Percentiles rank a stretch among this genome's conserved stretches.
Conservation (phyloP, 2,113 vertebrate species). For the Polypterus bichir region DNA sequence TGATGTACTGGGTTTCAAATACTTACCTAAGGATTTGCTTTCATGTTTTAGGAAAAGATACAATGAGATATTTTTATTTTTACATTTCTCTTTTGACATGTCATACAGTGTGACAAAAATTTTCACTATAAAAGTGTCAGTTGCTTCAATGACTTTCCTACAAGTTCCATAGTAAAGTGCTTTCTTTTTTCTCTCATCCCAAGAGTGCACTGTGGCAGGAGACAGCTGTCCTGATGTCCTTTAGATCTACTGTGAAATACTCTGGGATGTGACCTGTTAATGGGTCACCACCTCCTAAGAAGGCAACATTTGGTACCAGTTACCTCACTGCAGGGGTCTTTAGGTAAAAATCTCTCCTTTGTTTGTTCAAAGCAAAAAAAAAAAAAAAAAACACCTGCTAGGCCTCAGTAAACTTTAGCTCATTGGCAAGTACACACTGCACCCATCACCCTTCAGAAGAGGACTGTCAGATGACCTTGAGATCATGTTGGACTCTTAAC, state of each 20-base stretch:
- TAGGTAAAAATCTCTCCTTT: constrained; percentile 19
- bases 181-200: neutral
- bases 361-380: constrained; percentile 32
- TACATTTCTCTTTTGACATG: too few relatives aligned
- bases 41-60: too few relatives aligned
- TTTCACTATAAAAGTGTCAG: too few relatives aligned
- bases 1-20: too few relatives aligned
- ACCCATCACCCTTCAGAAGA: constrained; percentile 39
- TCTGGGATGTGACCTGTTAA: constrained; percentile 40
- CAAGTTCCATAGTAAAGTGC: constrained; percentile 10
- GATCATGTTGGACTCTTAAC: constrained; percentile 19
- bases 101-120: too few relatives aligned
- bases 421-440: constrained; percentile 19
- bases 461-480: constrained; percentile 49
- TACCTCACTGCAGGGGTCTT: constrained; percentile 41
- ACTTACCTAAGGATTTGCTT: too few relatives aligned
- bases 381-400: constrained; percentile 26
- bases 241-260: constrained; percentile 35
- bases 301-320: constrained; percentile 57
- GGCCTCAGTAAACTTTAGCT: constrained; percentile 20
- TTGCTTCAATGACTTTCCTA: neutral
- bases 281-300: constrained; percentile 44
- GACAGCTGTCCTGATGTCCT: constrained; percentile 55
- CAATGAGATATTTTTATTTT: too few relatives aligned
- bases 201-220: constrained; percentile 40